Conservation (phyloP, 2,797 vertebrate species). For the Sphaeramia orbicularis region DNA sequence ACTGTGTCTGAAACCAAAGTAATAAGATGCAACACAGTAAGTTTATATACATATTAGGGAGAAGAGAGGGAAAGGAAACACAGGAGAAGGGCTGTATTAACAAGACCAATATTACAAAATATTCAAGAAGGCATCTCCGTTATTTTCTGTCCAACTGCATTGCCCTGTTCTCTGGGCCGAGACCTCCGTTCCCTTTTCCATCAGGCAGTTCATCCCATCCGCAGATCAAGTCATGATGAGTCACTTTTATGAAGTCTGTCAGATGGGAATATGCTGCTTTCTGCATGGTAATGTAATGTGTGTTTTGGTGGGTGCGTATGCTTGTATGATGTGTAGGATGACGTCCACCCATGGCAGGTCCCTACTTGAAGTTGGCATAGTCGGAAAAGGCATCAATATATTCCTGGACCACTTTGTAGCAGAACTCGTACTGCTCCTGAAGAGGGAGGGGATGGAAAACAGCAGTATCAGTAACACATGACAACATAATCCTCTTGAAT, state of each 20-base stretch:
- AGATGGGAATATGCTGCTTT: constrained; percentile 57
- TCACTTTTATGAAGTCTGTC: constrained; percentile 55
- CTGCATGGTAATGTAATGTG: constrained; percentile 48
- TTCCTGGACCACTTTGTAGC: constrained; percentile 99
- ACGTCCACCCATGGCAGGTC: constrained; percentile 48
- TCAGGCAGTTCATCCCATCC: constrained; percentile 59
- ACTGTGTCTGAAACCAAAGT: constrained; percentile 90
- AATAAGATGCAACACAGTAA: constrained; percentile 87
- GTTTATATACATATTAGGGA: constrained; percentile 89
- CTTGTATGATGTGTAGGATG: constrained; percentile 49
- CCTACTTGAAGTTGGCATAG: constrained; percentile 99
- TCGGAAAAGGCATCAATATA: constrained; percentile 99
- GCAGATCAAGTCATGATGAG: constrained; percentile 59
- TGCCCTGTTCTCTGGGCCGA: constrained; percentile 59
- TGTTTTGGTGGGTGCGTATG: constrained; percentile 55
- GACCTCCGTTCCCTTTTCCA: constrained; percentile 75
- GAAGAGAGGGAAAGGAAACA: constrained; percentile 38
- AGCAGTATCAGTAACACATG: background rate
- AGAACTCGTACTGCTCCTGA: constrained; percentile 99
- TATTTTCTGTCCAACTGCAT: constrained; percentile 75
- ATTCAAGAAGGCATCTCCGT: constrained; percentile 96
- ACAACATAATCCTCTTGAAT: background rate
- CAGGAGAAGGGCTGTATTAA: constrained; percentile 87
- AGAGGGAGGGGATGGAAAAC: constrained; percentile 7
- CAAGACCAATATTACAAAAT: constrained; percentile 99